Percentiles rank a stretch among this genome's conserved stretches.
Conservation (phyloP, 1,140 invertebrate species). For the Calliphora vicina region DNA sequence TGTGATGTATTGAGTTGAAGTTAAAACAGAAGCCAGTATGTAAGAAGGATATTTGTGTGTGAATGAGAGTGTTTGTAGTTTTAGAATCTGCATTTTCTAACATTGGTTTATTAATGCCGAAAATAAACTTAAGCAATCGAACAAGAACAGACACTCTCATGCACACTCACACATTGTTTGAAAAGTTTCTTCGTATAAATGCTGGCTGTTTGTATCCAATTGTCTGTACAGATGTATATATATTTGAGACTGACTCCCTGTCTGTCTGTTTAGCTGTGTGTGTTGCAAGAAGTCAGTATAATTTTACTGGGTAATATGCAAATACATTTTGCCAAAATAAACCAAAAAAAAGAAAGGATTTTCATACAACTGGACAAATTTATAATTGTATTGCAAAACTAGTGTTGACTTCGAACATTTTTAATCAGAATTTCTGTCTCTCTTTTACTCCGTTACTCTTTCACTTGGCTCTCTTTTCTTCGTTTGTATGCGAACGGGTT, state of each 20-base stretch:
- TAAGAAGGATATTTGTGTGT: neutral
- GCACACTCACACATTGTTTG: neutral
- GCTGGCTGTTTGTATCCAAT: neutral
- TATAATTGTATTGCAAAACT: slow-evolving; percentile 28
- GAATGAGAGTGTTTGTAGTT: neutral
- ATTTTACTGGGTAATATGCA: slow-evolving; percentile 10
- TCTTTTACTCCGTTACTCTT: neutral
- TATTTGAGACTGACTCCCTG: too few relatives aligned
- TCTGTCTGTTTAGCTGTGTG: neutral
- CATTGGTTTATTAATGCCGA: slow-evolving; percentile 8
- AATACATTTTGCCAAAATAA: neutral
- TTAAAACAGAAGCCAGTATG: neutral
- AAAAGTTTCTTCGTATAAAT: neutral
- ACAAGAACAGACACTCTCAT: slow-evolving; percentile 10
- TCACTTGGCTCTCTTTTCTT: neutral
- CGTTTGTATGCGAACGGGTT: neutral
- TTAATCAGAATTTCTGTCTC: slow-evolving; percentile 29
- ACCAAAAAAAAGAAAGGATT: neutral
- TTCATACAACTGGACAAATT: slow-evolving; percentile 30
- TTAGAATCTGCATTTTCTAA: slow-evolving; percentile 6
- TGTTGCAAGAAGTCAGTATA: slow-evolving; percentile 3
- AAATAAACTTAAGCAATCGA: slow-evolving; percentile 27
- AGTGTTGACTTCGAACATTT: slow-evolving; percentile 33
- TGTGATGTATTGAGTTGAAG: neutral
- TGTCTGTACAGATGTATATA: too few relatives aligned